A percentile compares a stretch with the other conserved stretches of the same genome.
These are phyloP conservation scores for Drosophila kikkawai DNA, from an alignment of 1,140 invertebrate species.

Conservation along the genomic window DNA sequence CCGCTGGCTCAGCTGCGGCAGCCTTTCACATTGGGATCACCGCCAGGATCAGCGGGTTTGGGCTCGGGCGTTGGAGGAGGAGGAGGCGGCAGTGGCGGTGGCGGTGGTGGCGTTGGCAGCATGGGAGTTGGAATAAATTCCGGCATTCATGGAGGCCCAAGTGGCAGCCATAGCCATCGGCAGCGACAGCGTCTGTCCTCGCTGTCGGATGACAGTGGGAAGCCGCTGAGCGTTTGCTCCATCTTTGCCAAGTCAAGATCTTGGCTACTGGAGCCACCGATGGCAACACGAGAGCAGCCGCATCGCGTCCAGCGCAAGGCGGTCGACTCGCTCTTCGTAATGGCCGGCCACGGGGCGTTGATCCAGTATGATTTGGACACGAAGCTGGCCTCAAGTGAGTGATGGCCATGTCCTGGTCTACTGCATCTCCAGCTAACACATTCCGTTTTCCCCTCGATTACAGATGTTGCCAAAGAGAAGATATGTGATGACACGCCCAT, in stretches of 20 bases:
- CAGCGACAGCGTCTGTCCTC: conserved; percentile 89
- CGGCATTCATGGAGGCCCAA: conserved; percentile 7
- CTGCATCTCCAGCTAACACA: background rate
- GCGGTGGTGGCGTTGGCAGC: conserved; percentile 13
- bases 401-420: accelerated
- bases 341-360: conserved; percentile 94
- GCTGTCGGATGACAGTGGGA: conserved; percentile 88
- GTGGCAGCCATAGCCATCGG: conserved; percentile 38
- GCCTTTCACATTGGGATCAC: conserved; percentile 87
- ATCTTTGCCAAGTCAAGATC: conserved; percentile 91
- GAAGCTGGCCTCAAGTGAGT: conserved; percentile 88
- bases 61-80: conserved; percentile 14
- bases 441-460: background rate
- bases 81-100: conserved; percentile 5
- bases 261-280: conserved; percentile 89
- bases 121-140: conserved; percentile 11
- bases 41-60: conserved; percentile 62
- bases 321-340: conserved; percentile 95
- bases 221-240: conserved; percentile 90
- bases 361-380: conserved; percentile 97
- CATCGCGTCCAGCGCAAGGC: conserved; percentile 86
- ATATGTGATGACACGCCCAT: conserved; percentile 96
- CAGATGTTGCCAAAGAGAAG: conserved; percentile 93
- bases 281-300: conserved; percentile 85
- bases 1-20: conserved; percentile 95